These are phyloP conservation scores for Sebastes cheni DNA, from an alignment of 2,797 vertebrate species.

Conservation along the genomic window DNA sequence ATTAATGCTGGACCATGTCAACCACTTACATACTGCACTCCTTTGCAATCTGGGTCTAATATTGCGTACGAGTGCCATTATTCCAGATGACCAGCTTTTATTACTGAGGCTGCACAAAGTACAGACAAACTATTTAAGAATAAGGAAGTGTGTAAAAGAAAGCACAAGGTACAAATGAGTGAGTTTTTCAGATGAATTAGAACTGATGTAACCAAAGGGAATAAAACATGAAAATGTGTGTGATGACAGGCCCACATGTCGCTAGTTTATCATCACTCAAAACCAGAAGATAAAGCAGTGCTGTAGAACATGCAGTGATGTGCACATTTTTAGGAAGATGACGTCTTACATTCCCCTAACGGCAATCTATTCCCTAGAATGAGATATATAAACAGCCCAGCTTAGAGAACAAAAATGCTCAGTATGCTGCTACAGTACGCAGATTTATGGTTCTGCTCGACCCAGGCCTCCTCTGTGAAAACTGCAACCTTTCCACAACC, in stretches of 20 bases:
- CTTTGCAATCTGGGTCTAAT: conserved; percentile 11
- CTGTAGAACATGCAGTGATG: not conserved
- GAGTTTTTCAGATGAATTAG: not conserved
- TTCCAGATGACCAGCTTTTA: not conserved
- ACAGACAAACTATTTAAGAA: not conserved
- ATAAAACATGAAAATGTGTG: not conserved
- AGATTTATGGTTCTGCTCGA: conserved; percentile 15
- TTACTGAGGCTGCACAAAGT: not conserved
- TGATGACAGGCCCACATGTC: not conserved
- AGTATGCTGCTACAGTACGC: conserved; percentile 7
- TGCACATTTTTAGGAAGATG: not conserved
- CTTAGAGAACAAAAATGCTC: conserved; percentile 19
- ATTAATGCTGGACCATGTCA: conserved; percentile 26
- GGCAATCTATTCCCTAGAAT: conserved; percentile 8
- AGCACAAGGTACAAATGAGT: not conserved
- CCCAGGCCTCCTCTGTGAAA: not conserved
- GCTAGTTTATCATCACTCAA: not conserved
- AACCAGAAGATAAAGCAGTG: not conserved
- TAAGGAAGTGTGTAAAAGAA: not conserved
- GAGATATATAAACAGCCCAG: not conserved
- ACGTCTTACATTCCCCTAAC: not conserved
- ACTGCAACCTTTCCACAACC: conserved; percentile 24
- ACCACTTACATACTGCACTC: conserved; percentile 17
- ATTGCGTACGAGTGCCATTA: not conserved
- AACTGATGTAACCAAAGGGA: not conserved